Percentiles rank a stretch among this genome's conserved stretches.
Conservation (phyloP, 2,888 invertebrate genomes). For the Morinoia aosen region DNA sequence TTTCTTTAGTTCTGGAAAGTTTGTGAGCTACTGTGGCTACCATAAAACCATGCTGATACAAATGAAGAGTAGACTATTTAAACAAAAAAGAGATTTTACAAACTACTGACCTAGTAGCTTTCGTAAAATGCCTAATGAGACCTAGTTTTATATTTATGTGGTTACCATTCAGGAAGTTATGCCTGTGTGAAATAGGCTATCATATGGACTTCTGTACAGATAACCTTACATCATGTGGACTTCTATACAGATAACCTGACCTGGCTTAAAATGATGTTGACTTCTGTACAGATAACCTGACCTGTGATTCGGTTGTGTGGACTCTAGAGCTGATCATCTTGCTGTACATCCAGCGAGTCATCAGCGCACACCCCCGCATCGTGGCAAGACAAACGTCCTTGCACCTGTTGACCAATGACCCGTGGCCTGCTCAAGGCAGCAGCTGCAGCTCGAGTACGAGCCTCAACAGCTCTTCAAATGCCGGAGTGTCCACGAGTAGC, state of each 20-base stretch:
- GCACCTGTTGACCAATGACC: slow-evolving; percentile 65
- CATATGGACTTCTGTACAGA: too few species aligned
- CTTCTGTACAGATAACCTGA: slow-evolving; percentile 59
- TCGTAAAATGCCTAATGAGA: too few species aligned
- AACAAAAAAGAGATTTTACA: too few species aligned
- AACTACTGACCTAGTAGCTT: too few species aligned
- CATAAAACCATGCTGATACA: too few species aligned
- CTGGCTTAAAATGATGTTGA: slow-evolving; percentile 35
- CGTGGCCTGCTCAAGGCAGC: slow-evolving; percentile 61
- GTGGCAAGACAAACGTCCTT: slow-evolving; percentile 65
- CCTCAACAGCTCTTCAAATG: neutral
- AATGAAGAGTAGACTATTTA: too few species aligned
- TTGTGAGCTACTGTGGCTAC: too few species aligned
- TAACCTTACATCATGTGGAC: too few species aligned
- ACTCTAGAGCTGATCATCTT: slow-evolving; percentile 65
- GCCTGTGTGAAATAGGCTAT: too few species aligned
- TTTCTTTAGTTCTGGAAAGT: too few species aligned
- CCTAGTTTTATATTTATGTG: too few species aligned
- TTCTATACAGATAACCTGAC: slow-evolving; percentile 60
- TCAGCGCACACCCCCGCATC: slow-evolving; percentile 64
- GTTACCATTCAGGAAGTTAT: too few species aligned
- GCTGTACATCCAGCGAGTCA: slow-evolving; percentile 66
- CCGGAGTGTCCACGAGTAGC: neutral
- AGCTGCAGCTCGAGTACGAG: neutral
- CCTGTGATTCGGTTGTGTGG: slow-evolving; percentile 62